Base-by-base conservation (phyloP, 2,113 vertebrate species). In the Tetrax tetrax region DNA sequence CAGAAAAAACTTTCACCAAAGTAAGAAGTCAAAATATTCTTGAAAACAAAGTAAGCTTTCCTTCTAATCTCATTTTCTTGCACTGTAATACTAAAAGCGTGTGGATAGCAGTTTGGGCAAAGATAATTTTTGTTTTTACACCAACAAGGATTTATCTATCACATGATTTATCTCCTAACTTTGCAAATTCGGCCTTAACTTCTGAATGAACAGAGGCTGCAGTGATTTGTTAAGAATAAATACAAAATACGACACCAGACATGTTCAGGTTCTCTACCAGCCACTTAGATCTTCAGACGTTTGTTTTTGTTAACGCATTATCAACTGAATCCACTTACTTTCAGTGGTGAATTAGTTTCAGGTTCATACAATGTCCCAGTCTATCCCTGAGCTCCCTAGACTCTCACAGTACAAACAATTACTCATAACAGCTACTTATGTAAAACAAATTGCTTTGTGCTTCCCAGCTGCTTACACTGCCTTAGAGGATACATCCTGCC, bases 161-260 rank as follows among this genome's bases (percentile, higher is more conserved):
- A 35, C 1, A 1, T n/a, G 33, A 38, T 22, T 3, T 74, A 72
- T 6, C 7, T 18, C 6, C 3, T 4, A 48, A 38, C 29, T 92
- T 51, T 24, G 9, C 45, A 64, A 77, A 65, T 47, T 74, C 65
- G 57, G 15, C 9, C 19, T 22, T 22, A 41, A 35, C 6, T 61
- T 69, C 35, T 61, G 47, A 71, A 83, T 18, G 18, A 81, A 47
- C 79, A 70, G 31, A 18, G 7, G 6, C 23, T 51, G 27, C 11
- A 65, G 28, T n/a, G 15, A 31, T 59, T 66, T 33, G 25, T 43
- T 8, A 48, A 25, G 13, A 70, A 21, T 9, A 87, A 74, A 38
- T 18, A 51, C 0, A 2, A 57, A 57, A 53, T 29, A 16, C 0
- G 4, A 61, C 16, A 56, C 12, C 0, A 0, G 4, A 35, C 29